Evolutionary conservation across 2,797 vertebrate species (phyloP), one percentile per base, ranked within the genome.

Genomic region (Macropus fuliginosus): DNA sequence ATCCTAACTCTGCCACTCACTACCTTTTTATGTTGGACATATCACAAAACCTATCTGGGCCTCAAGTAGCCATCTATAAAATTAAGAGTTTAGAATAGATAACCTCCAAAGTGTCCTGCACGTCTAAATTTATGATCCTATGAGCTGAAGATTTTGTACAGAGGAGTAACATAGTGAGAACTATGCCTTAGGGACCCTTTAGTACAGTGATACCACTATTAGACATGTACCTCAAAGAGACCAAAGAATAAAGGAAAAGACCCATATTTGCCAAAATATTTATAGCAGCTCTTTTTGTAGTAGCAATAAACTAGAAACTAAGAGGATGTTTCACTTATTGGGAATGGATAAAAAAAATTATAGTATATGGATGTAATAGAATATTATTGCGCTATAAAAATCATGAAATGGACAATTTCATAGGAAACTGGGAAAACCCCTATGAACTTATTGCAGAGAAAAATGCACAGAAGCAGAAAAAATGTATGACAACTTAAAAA

Each of bases 181-280:
- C 40, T 87, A 87, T 87, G 74, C 74, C 74, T 87, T 87, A 87
- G 74, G 74, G 74, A 87, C 74, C 74, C 74, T 87, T 87, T 87
- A 87, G 40, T 24, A 87, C 74, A 46, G 40, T 87, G 74, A 87
- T 87, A 50, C 74, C 24, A 87, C 74, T 87, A 46, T 27, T 87
- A 87, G 74, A 87, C 24, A 87, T 50, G 21, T 50, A 87, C 74
- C 40, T 24, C 74, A 87, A 50, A 87, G 74, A 87, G 74, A 27
- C 40, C 74, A 87, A 87, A 87, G 74, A 87, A 87, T 87, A 16
- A 87, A 87, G 24, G 24, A 50, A 50, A 87, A 87, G 40, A 87
- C 74, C 24, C 40, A 87, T 50, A 87, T 87, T 87, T 87, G 74
- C 40, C 74, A 87, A 87, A 87, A 87, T 87, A 87, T 87, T 87